Evolutionary conservation across 2,113 vertebrate genomes (phyloP).

Genomic region (Lates calcarifer): DNA sequence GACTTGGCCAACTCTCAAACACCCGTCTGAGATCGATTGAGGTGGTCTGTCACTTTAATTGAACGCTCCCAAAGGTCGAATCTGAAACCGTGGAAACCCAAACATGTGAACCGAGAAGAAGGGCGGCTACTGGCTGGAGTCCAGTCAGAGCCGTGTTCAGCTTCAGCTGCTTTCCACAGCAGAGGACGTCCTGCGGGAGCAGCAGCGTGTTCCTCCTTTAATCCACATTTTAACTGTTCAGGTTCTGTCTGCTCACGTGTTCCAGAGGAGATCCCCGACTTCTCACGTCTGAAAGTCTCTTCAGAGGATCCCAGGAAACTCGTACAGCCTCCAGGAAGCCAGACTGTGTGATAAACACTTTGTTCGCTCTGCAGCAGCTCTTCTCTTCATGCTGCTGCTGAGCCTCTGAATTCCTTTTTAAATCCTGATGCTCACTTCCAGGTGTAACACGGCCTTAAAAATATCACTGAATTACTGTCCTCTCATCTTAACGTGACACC

Average conservation of each 20-base stretch:
- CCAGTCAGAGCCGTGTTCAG: conserved; percentile 16
- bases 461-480: conserved; percentile 24
- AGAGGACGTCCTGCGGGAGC: conserved; percentile 38
- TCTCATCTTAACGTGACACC: conserved; percentile 40
- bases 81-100: conserved; percentile 25
- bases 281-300: conserved; percentile 23
- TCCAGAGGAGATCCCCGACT: conserved; percentile 48
- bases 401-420: conserved; percentile 41
- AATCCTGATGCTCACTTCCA: conserved; percentile 51
- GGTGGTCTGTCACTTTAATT: conserved; percentile 51
- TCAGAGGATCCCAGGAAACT: conserved; percentile 54
- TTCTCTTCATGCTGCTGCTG: conserved; percentile 39
- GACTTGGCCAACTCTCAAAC: conserved; percentile 57
- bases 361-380: conserved; percentile 52
- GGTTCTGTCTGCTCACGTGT: conserved; percentile 19
- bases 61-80: conserved; percentile 56
- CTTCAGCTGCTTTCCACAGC: conserved; percentile 1
- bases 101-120: conserved; percentile 38
- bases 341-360: conserved; percentile 57
- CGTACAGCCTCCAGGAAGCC: conserved; percentile 52
- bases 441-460: conserved; percentile 42
- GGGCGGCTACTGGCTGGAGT: conserved; percentile 21
- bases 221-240: conserved; percentile 40
- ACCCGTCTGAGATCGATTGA: conserved; percentile 42
- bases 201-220: conserved; percentile 8